Base-by-base conservation (phyloP, 1,140 invertebrate species). In the Neodiprion fabricii region DNA sequence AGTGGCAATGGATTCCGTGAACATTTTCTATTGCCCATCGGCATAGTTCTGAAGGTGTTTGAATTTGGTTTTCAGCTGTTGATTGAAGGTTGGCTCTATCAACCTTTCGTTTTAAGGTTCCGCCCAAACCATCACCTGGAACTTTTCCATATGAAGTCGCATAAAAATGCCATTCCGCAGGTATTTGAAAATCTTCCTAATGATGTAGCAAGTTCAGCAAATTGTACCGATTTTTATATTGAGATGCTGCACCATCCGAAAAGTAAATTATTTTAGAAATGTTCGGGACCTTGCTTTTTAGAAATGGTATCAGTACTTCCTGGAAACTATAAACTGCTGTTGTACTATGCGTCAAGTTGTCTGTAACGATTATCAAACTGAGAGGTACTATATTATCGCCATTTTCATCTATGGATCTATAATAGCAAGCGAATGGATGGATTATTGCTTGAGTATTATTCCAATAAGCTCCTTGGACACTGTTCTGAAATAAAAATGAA, bases 161-260 rank as follows among this genome's bases (percentile, higher is more conserved):
- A 77, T 78, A 82, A 72, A 81, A 82, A 74, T 83, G 75, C 82
- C 82, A 86, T 71, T 82, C 79, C 9, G 79, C 81, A 28, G 76
- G 49, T 10, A 87, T 67, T 49, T 74, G 50, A 72, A 84, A 83
- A 76, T 85, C 80, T 53, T 80, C 72, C 71, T 79, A 28, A 69
- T 81, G 80, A 70, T 79, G 68, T 23, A 78, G 77, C 4, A 85
- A 72, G 75, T 86, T 85, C 7, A 72, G 40, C 70, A 87, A 78
- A 67, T 81, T 85, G 68, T 83, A 81, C 11, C 71, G 69, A 79
- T 83, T 87, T 75, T 87, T 87, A 74, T 83, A 86, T 73, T 87
- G 84, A 49, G 61, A 73, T 68, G 73, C 78, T 75, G 72, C 75
- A 47, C 81, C 83, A 79, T 85, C 84, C 65, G 76, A 76, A 73